Evolutionary conservation across 2,888 invertebrate genomes (phyloP).

Genomic region (Coremacera marginata): DNA sequence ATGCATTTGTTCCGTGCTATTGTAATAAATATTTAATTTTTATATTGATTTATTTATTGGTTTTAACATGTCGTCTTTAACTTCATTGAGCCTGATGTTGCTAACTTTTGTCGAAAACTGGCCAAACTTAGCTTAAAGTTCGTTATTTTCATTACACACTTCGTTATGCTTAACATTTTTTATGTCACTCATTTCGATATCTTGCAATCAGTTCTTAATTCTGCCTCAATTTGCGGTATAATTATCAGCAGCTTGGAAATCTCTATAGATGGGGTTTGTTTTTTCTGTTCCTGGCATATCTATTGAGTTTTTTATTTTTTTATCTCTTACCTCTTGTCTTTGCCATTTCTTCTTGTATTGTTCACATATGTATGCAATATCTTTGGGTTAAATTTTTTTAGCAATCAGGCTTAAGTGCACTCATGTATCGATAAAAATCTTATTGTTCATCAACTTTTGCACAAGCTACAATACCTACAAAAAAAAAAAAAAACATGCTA

Average conservation of each 20-base stretch:
- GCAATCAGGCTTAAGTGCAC: conserved; percentile 23
- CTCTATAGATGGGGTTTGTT: background rate
- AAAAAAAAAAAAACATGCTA: conserved; percentile 1
- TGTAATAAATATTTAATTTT: background rate
- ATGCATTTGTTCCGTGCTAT: background rate
- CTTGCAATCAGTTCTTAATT: too few species aligned
- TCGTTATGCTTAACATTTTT: too few species aligned
- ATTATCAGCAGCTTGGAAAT: background rate
- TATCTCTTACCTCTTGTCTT: background rate
- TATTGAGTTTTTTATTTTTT: background rate
- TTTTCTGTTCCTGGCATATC: background rate
- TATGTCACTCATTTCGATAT: too few species aligned
- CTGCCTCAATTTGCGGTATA: background rate
- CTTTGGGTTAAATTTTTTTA: background rate
- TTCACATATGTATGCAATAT: conserved; percentile 16
- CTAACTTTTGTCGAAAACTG: background rate
- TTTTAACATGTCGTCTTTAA: background rate
- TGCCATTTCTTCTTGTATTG: background rate
- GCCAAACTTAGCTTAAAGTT: background rate
- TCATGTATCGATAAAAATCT: conserved; percentile 17
- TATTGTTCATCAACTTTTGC: background rate
- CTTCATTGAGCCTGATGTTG: background rate
- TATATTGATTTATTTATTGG: background rate
- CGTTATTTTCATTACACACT: background rate
- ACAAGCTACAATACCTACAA: background rate